Evolutionary conservation across 2,888 invertebrate species (phyloP), one percentile per base, ranked within the genome.

Genomic region (Patella pellucida): DNA sequence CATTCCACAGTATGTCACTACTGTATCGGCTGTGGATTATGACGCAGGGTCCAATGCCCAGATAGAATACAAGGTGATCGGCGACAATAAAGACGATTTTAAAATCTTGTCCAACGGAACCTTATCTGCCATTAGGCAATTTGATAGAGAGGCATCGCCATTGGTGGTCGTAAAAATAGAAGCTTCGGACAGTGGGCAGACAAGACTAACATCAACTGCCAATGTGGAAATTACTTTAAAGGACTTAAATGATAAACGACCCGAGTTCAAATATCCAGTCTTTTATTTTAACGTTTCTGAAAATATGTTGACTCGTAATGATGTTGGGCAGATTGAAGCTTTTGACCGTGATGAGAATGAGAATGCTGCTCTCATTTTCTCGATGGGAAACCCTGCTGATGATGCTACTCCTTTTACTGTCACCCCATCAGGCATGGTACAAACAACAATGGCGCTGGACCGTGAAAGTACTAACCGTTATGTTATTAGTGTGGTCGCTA

Each of bases 31-130:
- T 0, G 94, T 94, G 79, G 98, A 98, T 91, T 94, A 93, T 27
- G 98, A 98, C 90, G 94, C 95, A 1, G 97, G 96, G 0, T 97
- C 97, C 89, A 97, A 97, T 91, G 96, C 96, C 1, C 96, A 96
- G 91, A 95, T 98, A 84, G 97, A 96, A 0, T 98, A 97, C 92
- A 95, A 95, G 85, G 95, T 97, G 83, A 96, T 52, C 14, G 69
- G 70, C 12, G 73, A 96, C 74, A 97, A 96, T 91, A 92, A 96
- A 76, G 95, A 95, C 87, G 95, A 95, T 75, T 95, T 96, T 27
- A 97, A 97, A 27, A 97, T 97, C 89, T 96, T 96, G 83, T 95
- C 97, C 5, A 77, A 79, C 2, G 88, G 88, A n/a, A 77, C 81
- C 9, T 78, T 88, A 27, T 78, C 73, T 1, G 79, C 84, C 0